A percentile compares a stretch with the other conserved stretches of the same genome.
These are phyloP conservation scores for Protodeltote pygarga DNA, from an alignment of 2,888 invertebrate species.

Conservation along the genomic window DNA sequence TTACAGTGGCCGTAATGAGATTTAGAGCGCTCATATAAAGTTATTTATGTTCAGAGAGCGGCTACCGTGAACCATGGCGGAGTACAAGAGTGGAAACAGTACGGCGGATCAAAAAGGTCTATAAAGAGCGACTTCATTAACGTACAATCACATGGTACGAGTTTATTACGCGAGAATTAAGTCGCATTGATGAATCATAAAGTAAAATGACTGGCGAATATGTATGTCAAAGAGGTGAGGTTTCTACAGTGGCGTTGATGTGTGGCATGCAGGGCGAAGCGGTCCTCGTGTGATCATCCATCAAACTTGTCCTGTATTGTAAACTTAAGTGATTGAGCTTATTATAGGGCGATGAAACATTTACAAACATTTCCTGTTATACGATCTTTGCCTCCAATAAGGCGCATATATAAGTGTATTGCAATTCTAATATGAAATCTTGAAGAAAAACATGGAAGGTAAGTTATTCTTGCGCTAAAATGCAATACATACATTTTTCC, in stretches of 20 bases:
- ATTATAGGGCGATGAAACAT: conserved; percentile 33
- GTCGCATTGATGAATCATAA: conserved; percentile 34
- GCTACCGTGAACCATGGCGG: conserved; percentile 54
- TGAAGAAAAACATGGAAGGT: too few relatives aligned
- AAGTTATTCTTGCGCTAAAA: not conserved
- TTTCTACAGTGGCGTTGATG: conserved; percentile 27
- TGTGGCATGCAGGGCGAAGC: conserved; percentile 22
- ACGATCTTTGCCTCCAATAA: too few relatives aligned
- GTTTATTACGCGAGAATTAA: conserved; percentile 29
- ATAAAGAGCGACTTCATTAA: conserved; percentile 32
- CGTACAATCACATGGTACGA: conserved; percentile 30
- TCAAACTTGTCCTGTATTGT: conserved; percentile 38
- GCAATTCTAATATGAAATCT: too few relatives aligned
- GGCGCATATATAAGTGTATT: too few relatives aligned
- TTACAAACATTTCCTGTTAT: conserved; percentile 17
- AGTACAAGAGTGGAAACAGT: conserved; percentile 19
- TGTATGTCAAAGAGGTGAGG: conserved; percentile 31
- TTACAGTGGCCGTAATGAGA: conserved; percentile 82
- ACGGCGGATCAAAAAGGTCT: conserved; percentile 21
- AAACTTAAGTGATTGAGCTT: conserved; percentile 46
- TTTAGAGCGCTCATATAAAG: conserved; percentile 84
- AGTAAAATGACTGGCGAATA: conserved; percentile 22
- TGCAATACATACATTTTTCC: not conserved
- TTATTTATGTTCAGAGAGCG: conserved; percentile 80
- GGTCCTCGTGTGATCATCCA: conserved; percentile 32